These are phyloP conservation scores for Diorhabda sublineata DNA, from an alignment of 1,140 invertebrate species.

Conservation along the genomic window DNA sequence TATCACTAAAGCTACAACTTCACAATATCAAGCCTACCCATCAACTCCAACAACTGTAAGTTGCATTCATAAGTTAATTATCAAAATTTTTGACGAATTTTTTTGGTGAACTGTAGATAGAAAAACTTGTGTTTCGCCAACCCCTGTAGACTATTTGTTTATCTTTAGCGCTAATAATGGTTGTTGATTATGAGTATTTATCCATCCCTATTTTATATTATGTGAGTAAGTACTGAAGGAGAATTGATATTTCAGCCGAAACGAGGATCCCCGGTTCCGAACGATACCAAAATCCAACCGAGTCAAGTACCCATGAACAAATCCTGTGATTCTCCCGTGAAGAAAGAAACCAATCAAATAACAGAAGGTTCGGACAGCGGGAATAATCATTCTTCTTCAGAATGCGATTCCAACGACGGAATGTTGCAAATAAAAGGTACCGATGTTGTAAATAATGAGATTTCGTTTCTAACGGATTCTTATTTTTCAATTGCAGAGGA, in stretches of 20 bases:
- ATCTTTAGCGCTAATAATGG: no score
- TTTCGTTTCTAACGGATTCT: no score
- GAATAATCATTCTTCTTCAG: slow-evolving; percentile 39
- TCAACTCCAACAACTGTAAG: neutral
- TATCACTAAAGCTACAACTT: slow-evolving; percentile 27
- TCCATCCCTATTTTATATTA: no score
- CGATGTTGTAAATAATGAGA: neutral
- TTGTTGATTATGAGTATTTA: no score
- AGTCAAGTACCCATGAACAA: slow-evolving; percentile 31
- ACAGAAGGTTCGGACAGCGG: slow-evolving; percentile 28
- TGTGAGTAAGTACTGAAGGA: no score
- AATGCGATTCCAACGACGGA: slow-evolving; percentile 43
- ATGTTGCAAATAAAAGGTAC: slow-evolving; percentile 38
- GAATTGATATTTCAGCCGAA: neutral
- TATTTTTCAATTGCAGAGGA: slow-evolving; percentile 26
- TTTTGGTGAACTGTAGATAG: no score
- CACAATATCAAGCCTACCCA: neutral
- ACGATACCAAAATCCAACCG: slow-evolving; percentile 24
- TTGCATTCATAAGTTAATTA: neutral
- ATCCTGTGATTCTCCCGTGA: slow-evolving; percentile 25
- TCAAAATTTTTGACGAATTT: no score
- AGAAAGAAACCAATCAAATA: slow-evolving; percentile 32
- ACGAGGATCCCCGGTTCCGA: slow-evolving; percentile 6
- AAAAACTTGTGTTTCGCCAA: no score
- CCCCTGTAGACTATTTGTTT: no score